These are phyloP conservation scores for Chelonus insularis DNA, from an alignment of 1,140 invertebrate genomes.

Conservation along the genomic window DNA sequence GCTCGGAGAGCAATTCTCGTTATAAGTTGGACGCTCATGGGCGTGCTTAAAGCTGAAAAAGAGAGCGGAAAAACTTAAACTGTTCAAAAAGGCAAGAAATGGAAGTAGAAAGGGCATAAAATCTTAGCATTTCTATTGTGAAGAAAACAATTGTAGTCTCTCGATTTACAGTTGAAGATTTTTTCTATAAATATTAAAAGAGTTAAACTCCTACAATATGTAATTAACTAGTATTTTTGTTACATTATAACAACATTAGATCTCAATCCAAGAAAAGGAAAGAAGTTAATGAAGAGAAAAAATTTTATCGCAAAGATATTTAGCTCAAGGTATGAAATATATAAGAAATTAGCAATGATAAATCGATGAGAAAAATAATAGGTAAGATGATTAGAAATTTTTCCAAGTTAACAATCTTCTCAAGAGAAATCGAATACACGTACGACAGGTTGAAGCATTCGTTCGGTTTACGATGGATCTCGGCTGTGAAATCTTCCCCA, in stretches of 20 bases:
- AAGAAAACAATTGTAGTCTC: conserved; percentile 7
- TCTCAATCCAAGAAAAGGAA: too few species aligned
- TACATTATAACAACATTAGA: too few species aligned
- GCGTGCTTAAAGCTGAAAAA: conserved; percentile 31
- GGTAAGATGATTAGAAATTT: too few species aligned
- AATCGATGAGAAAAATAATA: too few species aligned
- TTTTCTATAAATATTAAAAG: not conserved
- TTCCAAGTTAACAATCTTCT: not conserved
- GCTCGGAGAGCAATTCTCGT: conserved; percentile 46
- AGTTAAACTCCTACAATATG: too few species aligned
- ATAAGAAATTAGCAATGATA: too few species aligned
- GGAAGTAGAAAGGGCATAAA: not conserved
- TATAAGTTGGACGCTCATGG: conserved; percentile 42
- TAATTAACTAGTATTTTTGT: too few species aligned
- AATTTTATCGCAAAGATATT: too few species aligned
- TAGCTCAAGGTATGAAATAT: too few species aligned
- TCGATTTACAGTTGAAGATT: not conserved
- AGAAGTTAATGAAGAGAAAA: too few species aligned
- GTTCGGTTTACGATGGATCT: conserved; percentile 47
- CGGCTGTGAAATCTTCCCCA: conserved; percentile 39
- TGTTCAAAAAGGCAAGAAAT: conserved; percentile 3
- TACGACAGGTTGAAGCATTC: conserved; percentile 18
- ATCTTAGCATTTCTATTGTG: not conserved
- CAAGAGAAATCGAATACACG: conserved; percentile 21
- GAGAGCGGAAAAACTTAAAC: conserved; percentile 5